Conservation (phyloP, 2,797 vertebrate genomes). For the Enteromius fasciolatus region DNA sequence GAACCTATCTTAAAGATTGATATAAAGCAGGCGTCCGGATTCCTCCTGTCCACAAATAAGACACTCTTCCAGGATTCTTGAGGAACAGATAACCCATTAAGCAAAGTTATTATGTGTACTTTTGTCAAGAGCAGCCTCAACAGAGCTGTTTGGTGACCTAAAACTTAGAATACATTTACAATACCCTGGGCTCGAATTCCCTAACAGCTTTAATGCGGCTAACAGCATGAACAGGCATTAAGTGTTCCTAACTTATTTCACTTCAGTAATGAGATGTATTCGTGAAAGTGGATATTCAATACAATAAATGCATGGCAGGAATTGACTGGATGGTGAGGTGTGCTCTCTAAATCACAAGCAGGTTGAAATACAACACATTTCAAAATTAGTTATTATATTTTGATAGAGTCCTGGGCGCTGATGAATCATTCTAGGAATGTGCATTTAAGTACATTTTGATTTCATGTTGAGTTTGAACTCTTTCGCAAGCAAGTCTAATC, state of each 20-base stretch:
- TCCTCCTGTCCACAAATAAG: not conserved
- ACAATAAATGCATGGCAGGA: not conserved
- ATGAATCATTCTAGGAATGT: not conserved
- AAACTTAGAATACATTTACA: not conserved
- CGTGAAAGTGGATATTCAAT: not conserved
- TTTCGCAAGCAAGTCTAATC: no score
- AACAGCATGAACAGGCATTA: not conserved
- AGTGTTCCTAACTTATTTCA: not conserved
- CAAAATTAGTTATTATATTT: not conserved
- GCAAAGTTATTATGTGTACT: conserved; percentile 5
- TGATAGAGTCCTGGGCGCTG: not conserved
- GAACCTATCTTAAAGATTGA: conserved; percentile 12
- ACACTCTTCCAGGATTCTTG: not conserved
- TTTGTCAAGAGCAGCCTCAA: conserved; percentile 9
- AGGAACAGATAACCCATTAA: conserved; percentile 1
- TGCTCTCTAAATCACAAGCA: not conserved
- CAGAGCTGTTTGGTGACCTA: not conserved
- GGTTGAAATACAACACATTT: no score
- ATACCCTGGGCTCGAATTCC: not conserved
- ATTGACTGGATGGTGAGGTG: not conserved
- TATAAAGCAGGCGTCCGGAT: conserved; percentile 23
- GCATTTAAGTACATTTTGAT: no score
- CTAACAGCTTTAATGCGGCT: not conserved
- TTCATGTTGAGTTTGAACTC: no score
- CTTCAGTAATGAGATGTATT: not conserved